Evolutionary conservation across 2,113 vertebrate genomes (phyloP).

Genomic region (Heteronetta atricapilla): DNA sequence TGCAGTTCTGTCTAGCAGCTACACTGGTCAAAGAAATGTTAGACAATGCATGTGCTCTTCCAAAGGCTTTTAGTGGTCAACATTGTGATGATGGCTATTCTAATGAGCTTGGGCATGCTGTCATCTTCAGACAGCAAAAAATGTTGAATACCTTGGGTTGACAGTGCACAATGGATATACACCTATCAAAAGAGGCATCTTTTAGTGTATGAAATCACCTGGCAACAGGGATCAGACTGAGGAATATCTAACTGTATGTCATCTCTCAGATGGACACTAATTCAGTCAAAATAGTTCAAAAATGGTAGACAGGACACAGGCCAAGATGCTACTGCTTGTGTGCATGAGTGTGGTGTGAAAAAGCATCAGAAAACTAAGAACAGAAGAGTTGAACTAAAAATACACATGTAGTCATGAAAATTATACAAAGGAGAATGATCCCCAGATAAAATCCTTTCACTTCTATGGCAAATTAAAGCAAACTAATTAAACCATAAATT

Average conservation of each 20-base stretch:
- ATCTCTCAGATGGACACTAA: not conserved
- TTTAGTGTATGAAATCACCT: not conserved
- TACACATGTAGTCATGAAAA: not conserved
- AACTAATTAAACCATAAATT: not conserved
- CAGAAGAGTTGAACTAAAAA: not conserved
- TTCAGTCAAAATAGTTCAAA: not conserved
- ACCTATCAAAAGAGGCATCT: not conserved
- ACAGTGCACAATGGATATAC: not conserved
- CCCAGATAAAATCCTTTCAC: not conserved
- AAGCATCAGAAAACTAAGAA: not conserved
- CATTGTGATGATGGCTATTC: not conserved
- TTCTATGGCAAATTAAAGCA: not conserved
- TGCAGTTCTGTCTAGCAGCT: not conserved
- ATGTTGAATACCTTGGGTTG: not conserved
- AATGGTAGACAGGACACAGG: not conserved
- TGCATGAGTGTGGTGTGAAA: not conserved
- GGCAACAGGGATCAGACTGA: not conserved
- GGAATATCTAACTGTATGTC: not conserved
- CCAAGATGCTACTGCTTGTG: not conserved
- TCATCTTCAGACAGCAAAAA: not conserved
- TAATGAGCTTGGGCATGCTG: not conserved
- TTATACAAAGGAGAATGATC: not conserved
- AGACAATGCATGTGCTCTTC: not conserved
- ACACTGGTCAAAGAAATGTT: not conserved
- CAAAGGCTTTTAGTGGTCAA: not conserved